Percentiles rank a stretch among this genome's conserved stretches.
Conservation (phyloP, 2,888 invertebrate genomes). For the Eueremaeus valkanovi region DNA sequence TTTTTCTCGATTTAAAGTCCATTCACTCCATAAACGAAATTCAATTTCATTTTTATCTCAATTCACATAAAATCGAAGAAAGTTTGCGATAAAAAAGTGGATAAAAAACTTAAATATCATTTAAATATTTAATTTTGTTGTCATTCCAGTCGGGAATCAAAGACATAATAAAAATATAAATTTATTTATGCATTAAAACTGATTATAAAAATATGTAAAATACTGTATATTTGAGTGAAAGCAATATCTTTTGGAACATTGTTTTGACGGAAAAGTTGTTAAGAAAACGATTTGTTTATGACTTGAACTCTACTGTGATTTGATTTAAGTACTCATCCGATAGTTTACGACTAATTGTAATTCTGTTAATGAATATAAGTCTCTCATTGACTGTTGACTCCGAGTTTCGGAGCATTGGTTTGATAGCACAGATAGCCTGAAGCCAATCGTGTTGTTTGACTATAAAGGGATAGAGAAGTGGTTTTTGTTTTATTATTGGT, state of each 20-base stretch:
- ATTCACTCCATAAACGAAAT: constrained; percentile 3
- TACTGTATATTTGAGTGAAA: too few species aligned
- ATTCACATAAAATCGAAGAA: neutral
- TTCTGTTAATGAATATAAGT: neutral
- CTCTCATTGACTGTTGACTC: neutral
- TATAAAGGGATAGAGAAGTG: constrained; percentile 28
- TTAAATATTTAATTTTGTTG: neutral
- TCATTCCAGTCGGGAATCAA: too few species aligned
- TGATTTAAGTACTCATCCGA: too few species aligned
- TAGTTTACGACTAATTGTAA: neutral
- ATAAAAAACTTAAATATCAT: neutral
- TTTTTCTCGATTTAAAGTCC: neutral
- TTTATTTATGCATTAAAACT: too few species aligned
- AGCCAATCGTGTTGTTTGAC: constrained; percentile 17
- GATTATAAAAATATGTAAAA: too few species aligned
- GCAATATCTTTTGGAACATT: too few species aligned
- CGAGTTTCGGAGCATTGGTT: neutral
- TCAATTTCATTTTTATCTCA: neutral
- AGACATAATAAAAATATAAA: too few species aligned
- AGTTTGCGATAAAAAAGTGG: neutral
- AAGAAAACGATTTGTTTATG: too few species aligned
- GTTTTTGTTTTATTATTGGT: constrained; percentile 18
- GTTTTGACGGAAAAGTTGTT: too few species aligned
- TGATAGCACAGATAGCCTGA: constrained; percentile 10
- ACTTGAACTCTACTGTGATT: too few species aligned